phyloP scores from a whole-genome alignment of 2,888 invertebrate genomes.

The Polyploca ridens region DNA sequence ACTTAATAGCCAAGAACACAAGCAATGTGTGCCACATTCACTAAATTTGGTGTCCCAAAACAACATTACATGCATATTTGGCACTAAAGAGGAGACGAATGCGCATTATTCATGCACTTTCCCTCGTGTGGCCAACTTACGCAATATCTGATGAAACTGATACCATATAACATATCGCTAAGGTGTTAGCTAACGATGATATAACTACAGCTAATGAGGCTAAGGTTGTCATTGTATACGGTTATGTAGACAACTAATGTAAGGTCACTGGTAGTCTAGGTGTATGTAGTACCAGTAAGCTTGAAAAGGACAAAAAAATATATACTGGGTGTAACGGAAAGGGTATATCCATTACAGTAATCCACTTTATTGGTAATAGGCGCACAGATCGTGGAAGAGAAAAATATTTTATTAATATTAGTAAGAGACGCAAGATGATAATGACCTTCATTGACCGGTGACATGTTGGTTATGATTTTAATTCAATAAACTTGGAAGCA shows the following conservation, averaged over 20 bases:
- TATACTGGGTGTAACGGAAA: too few species aligned
- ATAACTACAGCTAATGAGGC: constrained; percentile 67
- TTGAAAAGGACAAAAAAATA: constrained; percentile 19
- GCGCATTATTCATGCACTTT: constrained; percentile 48
- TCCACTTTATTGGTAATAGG: too few species aligned
- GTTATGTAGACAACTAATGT: constrained; percentile 26
- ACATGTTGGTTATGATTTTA: too few species aligned
- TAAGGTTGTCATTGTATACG: constrained; percentile 66
- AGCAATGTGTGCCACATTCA: not conserved
- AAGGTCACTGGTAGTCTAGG: constrained; percentile 17
- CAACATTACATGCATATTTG: not conserved
- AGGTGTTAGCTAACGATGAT: constrained; percentile 61
- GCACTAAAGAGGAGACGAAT: constrained; percentile 6
- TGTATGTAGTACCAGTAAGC: not conserved
- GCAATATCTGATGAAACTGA: constrained; percentile 56
- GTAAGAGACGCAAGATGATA: too few species aligned
- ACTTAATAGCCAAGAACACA: not conserved
- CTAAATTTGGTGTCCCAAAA: not conserved
- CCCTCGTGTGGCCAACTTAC: constrained; percentile 41
- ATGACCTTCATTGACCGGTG: too few species aligned
- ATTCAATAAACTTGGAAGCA: too few species aligned
- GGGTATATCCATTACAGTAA: too few species aligned
- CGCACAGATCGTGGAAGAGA: too few species aligned
- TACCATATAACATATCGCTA: constrained; percentile 36
- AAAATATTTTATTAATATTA: too few species aligned